Percentiles rank a stretch among this genome's conserved stretches.
Conservation (phyloP, 2,888 invertebrate genomes). For the Cheilosia urbana region DNA sequence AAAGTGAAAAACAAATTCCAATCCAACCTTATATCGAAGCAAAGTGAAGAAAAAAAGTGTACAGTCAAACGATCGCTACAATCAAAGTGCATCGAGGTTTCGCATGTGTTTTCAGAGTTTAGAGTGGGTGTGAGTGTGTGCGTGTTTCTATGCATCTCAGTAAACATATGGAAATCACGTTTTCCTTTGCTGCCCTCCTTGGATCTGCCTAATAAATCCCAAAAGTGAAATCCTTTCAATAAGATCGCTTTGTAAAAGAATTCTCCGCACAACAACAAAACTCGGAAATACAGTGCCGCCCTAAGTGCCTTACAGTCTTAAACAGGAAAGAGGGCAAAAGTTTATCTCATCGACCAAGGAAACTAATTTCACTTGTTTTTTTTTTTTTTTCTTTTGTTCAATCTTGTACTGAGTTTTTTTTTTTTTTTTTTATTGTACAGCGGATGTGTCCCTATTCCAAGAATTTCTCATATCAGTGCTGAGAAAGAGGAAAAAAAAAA, state of each 20-base stretch:
- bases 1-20: not conserved
- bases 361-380: slow-evolving; percentile 69
- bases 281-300: slow-evolving; percentile 48
- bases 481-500: slow-evolving; percentile 48
- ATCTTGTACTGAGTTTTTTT: slow-evolving; percentile 51
- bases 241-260: slow-evolving; percentile 18
- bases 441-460: slow-evolving; percentile 75
- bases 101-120: slow-evolving; percentile 31
- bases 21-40: too few relatives aligned
- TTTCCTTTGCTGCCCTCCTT: slow-evolving; percentile 27
- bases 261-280: slow-evolving; percentile 29
- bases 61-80: slow-evolving; percentile 28
- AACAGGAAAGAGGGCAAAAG: slow-evolving; percentile 73
- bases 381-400: slow-evolving; percentile 42
- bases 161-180: slow-evolving; percentile 68
- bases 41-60: slow-evolving; percentile 32
- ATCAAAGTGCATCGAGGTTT: slow-evolving; percentile 60
- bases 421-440: slow-evolving; percentile 64
- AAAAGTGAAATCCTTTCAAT: slow-evolving; percentile 68
- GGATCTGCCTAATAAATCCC: slow-evolving; percentile 47
- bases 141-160: slow-evolving; percentile 36
- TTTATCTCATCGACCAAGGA: slow-evolving; percentile 72
- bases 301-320: slow-evolving; percentile 36
- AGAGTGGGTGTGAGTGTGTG: slow-evolving; percentile 19
- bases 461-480: slow-evolving; percentile 74